A percentile compares a stretch with the other conserved stretches of the same genome.
Conservation (phyloP, 2,797 vertebrate genomes). For the Liparis tanakae region DNA sequence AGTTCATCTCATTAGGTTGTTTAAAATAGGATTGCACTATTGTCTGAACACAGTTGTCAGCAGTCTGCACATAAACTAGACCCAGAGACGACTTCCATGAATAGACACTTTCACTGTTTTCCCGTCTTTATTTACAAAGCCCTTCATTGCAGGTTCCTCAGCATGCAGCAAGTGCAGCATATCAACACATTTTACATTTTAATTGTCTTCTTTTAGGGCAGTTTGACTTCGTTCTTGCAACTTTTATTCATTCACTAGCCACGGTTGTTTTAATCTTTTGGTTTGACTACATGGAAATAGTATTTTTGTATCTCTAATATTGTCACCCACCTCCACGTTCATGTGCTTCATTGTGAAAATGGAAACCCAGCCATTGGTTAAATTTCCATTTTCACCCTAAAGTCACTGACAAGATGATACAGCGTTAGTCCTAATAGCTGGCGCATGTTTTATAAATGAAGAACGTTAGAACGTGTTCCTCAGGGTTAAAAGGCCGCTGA, state of each 20-base stretch:
- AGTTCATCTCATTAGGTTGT: not conserved
- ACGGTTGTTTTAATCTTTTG: not conserved
- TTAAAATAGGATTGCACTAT: not conserved
- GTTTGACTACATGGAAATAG: not conserved
- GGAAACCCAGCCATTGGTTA: no score
- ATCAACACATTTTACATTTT: slow-evolving; percentile 9
- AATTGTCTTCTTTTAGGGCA: not conserved
- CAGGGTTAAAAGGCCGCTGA: not conserved
- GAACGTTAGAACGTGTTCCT: slow-evolving; percentile 6
- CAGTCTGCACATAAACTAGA: not conserved
- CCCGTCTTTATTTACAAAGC: not conserved
- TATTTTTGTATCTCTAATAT: not conserved
- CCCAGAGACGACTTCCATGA: not conserved
- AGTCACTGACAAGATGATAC: not conserved
- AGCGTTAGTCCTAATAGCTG: not conserved
- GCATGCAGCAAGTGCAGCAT: not conserved
- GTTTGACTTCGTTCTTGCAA: not conserved
- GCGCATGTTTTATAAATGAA: not conserved
- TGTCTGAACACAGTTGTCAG: not conserved
- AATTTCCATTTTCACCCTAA: not conserved
- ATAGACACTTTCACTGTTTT: not conserved
- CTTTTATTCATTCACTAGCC: not conserved
- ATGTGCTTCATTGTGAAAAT: no score
- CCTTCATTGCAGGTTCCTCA: not conserved
- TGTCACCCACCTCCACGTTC: not conserved